phyloP scores from a whole-genome alignment of 2,797 vertebrate genomes.

The Arctocebus calabarensis region DNA sequence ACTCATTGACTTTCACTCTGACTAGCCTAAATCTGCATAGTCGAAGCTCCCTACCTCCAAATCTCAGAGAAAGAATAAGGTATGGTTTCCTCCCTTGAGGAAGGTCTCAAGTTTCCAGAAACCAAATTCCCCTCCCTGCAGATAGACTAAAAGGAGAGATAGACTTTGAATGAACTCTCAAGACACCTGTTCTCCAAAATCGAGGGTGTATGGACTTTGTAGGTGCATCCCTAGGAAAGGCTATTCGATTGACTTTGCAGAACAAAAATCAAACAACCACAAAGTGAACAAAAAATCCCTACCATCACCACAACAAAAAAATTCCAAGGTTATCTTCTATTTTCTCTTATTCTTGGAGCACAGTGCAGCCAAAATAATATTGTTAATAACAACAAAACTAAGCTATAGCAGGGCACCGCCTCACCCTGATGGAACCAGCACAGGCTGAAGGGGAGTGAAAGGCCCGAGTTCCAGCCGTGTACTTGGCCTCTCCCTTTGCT shows the following conservation, averaged over 20 bases:
- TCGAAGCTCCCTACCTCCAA: background rate
- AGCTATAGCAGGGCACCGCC: background rate
- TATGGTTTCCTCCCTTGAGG: background rate
- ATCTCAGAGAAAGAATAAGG: background rate
- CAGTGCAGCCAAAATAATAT: background rate
- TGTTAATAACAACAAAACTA: background rate
- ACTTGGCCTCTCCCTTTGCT: background rate
- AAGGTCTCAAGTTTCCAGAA: conserved; percentile 14
- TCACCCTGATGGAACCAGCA: background rate
- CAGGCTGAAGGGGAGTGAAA: background rate
- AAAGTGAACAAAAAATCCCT: background rate
- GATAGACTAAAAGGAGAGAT: background rate
- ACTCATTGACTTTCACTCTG: background rate
- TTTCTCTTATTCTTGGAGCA: background rate
- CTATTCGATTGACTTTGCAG: background rate
- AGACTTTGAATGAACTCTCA: background rate
- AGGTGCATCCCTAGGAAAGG: background rate
- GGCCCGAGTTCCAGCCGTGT: background rate
- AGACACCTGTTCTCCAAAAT: background rate
- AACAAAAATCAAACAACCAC: background rate
- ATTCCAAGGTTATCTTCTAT: background rate
- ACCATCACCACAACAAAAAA: background rate
- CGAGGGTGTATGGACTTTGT: background rate
- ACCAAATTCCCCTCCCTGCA: background rate
- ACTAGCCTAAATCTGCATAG: background rate